A percentile compares a stretch with the other conserved stretches of the same genome.
Conservation (phyloP, 2,113 vertebrate species). For the Catharus minimus region DNA sequence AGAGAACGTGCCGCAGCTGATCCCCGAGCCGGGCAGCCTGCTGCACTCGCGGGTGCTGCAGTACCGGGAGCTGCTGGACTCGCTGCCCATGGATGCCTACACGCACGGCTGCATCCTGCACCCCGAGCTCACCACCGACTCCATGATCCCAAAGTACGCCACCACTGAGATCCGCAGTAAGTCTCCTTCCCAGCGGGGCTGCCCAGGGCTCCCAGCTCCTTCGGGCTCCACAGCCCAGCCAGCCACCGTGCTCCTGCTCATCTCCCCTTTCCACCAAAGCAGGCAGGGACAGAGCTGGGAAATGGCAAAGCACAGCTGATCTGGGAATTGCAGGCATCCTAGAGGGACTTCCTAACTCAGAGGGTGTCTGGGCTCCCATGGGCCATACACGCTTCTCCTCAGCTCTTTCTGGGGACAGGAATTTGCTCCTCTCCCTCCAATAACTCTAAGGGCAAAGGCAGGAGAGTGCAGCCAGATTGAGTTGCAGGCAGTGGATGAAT, state of each 20-base stretch:
- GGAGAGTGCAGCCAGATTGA: neutral
- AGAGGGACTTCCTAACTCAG: rapidly evolving
- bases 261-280: neutral
- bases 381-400: rapidly evolving
- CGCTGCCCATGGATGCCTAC: constrained; percentile 97
- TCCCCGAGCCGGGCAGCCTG: constrained; percentile 85
- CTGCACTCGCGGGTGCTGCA: constrained; percentile 88
- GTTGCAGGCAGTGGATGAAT: constrained; percentile 24
- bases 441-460: neutral
- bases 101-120: constrained; percentile 99
- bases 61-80: constrained; percentile 93
- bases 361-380: rapidly evolving
- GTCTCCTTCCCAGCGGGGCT: constrained; percentile 67
- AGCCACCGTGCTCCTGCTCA: neutral
- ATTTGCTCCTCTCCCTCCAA: neutral
- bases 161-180: constrained; percentile 99
- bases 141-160: constrained; percentile 99
- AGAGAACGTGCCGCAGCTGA: constrained; percentile 89
- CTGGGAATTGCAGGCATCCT: neutral
- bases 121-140: constrained; percentile 97
- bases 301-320: neutral
- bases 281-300: neutral
- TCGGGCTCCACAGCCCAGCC: rapidly evolving
- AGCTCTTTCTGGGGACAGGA: neutral
- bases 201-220: neutral